Evolutionary conservation across 2,113 vertebrate genomes (phyloP), one percentile per base, ranked within the genome.

Genomic region (Zosterops japonicus): DNA sequence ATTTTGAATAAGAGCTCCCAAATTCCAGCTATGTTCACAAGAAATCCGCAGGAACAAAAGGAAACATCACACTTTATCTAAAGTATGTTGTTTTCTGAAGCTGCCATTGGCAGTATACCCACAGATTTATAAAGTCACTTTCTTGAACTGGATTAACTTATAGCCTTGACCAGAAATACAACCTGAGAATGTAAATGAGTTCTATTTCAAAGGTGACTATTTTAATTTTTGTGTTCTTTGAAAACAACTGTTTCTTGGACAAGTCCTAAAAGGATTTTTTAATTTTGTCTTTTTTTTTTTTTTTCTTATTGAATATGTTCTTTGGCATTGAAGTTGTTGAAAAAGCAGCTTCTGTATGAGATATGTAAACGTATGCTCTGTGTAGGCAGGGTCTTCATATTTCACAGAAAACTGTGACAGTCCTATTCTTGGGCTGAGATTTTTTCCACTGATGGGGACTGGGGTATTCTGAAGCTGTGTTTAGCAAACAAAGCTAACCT

Each of bases 351-450:
- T 96, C 86, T 3, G 3, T 53, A 39, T 1, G 8, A 86, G 85
- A 53, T 16, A 33, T 18, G 23, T 70, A 76, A 84, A 78, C 0
- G 0, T 23, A 5, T 4, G 3, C n/a, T 74, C 71, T 59, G 14
- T 63, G 76, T 77, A 81, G 92, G 76, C 93, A 92, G 86, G 72
- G 89, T 92, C 95, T 96, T 97, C 83, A 36, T 72, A 65, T 91
- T 93, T 96, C 95, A 91, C 65, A 85, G 91, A 95, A 95, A 96
- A 94, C 35, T 14, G 46, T 86, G 94, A 33, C 87, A 93, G 91
- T 84, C 94, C 94, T 94, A 94, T 96, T 95, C 93, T 93, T 87
- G 93, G 91, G 78, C 70, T 87, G 89, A 91, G 77, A 95, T 91
- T 96, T 96, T 95, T 96, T 96, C 91, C 95, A 79, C 84, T 89